A percentile compares a stretch with the other conserved stretches of the same genome.
Evolutionary conservation across 2,797 vertebrate species (phyloP).

Genomic region (Gobio occitaniae): DNA sequence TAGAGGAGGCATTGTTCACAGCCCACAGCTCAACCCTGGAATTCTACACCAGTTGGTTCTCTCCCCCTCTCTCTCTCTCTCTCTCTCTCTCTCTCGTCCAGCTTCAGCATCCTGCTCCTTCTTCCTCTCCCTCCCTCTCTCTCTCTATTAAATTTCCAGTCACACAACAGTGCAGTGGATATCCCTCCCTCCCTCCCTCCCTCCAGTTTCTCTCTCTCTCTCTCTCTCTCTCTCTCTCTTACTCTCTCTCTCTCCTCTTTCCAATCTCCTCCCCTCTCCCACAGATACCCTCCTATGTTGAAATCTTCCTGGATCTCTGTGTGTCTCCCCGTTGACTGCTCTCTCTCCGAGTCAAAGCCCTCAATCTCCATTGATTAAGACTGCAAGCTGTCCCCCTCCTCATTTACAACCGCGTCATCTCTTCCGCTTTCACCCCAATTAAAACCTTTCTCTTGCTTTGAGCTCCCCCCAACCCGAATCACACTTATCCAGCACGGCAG

Average conservation of each 20-base stretch:
- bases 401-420: conserved; percentile 68
- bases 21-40: conserved; percentile 66
- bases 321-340: conserved; percentile 69
- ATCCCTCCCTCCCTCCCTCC: conserved; percentile 82
- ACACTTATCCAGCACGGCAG: conserved; percentile 65
- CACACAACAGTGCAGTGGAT: conserved; percentile 87
- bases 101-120: conserved; percentile 48
- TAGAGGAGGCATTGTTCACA: conserved; percentile 60
- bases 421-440: conserved; percentile 36
- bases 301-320: conserved; percentile 73
- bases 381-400: conserved; percentile 66
- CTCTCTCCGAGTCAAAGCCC: conserved; percentile 71
- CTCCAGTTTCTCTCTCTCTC: conserved; percentile 65
- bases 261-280: conserved; percentile 40
- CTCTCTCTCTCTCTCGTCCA: conserved; percentile 27
- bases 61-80: conserved; percentile 64
- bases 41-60: conserved; percentile 67
- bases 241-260: conserved; percentile 53
- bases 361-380: conserved; percentile 72
- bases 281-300: conserved; percentile 70
- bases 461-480: conserved; percentile 45
- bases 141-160: conserved; percentile 85
- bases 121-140: conserved; percentile 59
- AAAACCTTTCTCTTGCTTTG: conserved; percentile 28
- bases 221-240: conserved; percentile 33